phyloP scores from a whole-genome alignment of 2,113 vertebrate genomes.

The Danionella cerebrum region DNA sequence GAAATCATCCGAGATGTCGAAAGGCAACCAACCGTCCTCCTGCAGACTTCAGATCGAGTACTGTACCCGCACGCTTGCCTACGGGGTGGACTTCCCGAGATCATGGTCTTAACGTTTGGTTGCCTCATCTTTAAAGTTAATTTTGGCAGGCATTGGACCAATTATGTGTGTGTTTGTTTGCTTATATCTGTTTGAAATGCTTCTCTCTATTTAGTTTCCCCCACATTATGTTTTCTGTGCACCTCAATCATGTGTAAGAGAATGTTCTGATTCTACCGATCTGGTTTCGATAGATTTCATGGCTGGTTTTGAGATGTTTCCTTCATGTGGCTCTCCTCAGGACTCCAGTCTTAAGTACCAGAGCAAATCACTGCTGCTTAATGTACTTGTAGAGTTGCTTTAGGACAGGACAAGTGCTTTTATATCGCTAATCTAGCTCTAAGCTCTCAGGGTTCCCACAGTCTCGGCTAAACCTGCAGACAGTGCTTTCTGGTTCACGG shows the following conservation, averaged over 20 bases:
- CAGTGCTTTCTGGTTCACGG: neutral
- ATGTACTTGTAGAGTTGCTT: neutral
- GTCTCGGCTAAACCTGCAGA: neutral
- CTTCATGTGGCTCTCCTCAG: neutral
- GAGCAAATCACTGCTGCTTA: conserved; percentile 7
- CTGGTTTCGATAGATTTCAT: no score
- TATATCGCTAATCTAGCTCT: conserved; percentile 2
- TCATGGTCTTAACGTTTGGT: conserved; percentile 34
- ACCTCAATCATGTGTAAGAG: neutral
- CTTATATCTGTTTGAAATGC: conserved; percentile 21
- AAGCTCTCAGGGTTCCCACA: neutral
- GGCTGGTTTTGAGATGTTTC: conserved; percentile 26
- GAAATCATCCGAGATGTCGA: conserved; percentile 1
- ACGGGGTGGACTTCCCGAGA: neutral
- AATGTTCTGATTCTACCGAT: no score
- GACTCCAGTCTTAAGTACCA: neutral
- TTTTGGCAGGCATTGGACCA: conserved; percentile 69
- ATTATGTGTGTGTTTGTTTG: conserved; percentile 46
- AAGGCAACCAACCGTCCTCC: neutral
- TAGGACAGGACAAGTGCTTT: conserved; percentile 14
- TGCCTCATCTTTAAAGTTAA: conserved; percentile 48
- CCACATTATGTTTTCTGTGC: neutral
- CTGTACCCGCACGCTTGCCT: no score
- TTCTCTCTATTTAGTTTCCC: neutral
- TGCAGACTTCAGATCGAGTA: conserved; percentile 29